Percentiles rank a stretch among this genome's conserved stretches.
Evolutionary conservation across 2,888 invertebrate species (phyloP).

Genomic region (Nysson spinosus): DNA sequence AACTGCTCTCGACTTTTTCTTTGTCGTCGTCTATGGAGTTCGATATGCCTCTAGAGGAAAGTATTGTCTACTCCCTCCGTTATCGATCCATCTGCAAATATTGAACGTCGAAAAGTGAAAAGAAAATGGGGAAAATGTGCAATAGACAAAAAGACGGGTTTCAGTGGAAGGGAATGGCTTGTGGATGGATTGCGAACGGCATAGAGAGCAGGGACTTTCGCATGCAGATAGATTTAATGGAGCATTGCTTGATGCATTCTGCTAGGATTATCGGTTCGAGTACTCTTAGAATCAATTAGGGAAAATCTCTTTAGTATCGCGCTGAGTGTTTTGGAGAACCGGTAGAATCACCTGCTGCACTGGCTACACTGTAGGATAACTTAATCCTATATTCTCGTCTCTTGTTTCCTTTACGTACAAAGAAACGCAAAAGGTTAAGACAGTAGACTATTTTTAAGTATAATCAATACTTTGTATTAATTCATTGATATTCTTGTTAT

Average conservation of each 20-base stretch:
- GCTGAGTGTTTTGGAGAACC: conserved; percentile 23
- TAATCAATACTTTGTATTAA: too few relatives aligned
- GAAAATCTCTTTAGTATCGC: conserved; percentile 48
- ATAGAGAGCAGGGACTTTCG: conserved; percentile 36
- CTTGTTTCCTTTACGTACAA: too few relatives aligned
- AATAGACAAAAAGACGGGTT: conserved; percentile 19
- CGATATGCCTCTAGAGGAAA: conserved; percentile 48
- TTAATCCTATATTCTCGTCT: too few relatives aligned
- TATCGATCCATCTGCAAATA: conserved; percentile 49
- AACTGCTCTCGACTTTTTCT: conserved; percentile 14
- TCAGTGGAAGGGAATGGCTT: neutral
- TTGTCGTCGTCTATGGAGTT: conserved; percentile 22
- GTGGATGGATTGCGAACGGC: conserved; percentile 32
- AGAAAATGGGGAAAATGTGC: conserved; percentile 38
- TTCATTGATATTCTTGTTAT: too few relatives aligned
- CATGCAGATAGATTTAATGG: conserved; percentile 59
- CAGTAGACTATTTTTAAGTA: too few relatives aligned
- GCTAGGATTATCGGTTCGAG: conserved; percentile 25
- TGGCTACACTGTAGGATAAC: conserved; percentile 10
- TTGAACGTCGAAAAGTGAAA: conserved; percentile 42
- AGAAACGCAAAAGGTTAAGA: too few relatives aligned
- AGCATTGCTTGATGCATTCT: conserved; percentile 32
- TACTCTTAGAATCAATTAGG: conserved; percentile 56
- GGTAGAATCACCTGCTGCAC: conserved; percentile 16
- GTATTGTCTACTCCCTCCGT: conserved; percentile 43